Percentiles rank a stretch among this genome's conserved stretches.
These are phyloP conservation scores for Sebastiscus tertius DNA, from an alignment of 2,797 vertebrate species.

Conservation along the genomic window DNA sequence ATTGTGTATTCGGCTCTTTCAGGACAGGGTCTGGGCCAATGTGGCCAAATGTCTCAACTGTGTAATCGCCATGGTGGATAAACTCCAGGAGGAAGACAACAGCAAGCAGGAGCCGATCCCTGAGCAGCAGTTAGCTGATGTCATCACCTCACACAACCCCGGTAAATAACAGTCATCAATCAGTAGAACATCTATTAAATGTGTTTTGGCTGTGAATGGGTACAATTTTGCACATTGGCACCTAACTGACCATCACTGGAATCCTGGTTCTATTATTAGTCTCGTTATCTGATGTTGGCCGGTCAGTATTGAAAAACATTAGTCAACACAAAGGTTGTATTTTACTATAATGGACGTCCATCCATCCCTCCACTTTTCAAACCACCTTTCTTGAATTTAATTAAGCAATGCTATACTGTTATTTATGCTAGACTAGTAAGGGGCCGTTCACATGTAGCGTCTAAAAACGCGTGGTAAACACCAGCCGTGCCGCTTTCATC, in stretches of 20 bases:
- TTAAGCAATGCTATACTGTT: background rate
- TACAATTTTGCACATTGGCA: background rate
- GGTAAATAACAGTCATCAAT: conserved; percentile 79
- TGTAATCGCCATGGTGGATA: conserved; percentile 95
- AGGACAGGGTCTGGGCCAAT: conserved; percentile 97
- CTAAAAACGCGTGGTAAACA: no score
- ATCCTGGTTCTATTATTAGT: background rate
- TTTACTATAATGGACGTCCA: background rate
- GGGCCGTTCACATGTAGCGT: no score
- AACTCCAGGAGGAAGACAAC: conserved; percentile 88
- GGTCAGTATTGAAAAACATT: background rate
- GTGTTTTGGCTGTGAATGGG: background rate
- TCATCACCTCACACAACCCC: conserved; percentile 83
- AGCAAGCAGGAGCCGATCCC: conserved; percentile 66
- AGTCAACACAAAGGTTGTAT: background rate
- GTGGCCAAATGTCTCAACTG: conserved; percentile 96
- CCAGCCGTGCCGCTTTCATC: no score
- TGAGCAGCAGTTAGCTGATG: conserved; percentile 82
- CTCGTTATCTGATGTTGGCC: background rate
- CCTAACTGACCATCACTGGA: background rate
- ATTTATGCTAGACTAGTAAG: background rate
- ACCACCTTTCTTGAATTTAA: background rate
- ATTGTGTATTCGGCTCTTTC: conserved; percentile 74
- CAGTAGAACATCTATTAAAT: background rate
- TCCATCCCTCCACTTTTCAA: background rate